Evolutionary conservation across 2,888 invertebrate species (phyloP).

Genomic region (Campoplex capitator): DNA sequence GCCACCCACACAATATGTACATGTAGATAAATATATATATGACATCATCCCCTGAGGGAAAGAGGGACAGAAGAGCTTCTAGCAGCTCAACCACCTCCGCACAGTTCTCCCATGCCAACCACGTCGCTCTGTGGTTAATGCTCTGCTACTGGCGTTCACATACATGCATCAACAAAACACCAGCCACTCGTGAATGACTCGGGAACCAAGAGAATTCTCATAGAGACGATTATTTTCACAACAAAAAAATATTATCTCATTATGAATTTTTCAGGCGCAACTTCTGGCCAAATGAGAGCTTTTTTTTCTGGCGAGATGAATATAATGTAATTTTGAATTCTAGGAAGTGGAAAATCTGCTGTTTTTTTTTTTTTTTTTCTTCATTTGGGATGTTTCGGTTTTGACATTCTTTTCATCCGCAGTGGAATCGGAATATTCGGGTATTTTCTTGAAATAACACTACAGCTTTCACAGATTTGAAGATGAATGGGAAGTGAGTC

Average conservation of each 20-base stretch:
- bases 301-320: neutral
- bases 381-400: neutral
- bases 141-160: conserved; percentile 38
- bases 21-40: conserved; percentile 1
- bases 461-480: no score
- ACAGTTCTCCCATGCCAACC: conserved; percentile 13
- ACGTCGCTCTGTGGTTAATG: neutral
- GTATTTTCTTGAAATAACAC: no score
- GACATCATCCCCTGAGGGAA: conserved; percentile 24
- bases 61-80: conserved; percentile 25
- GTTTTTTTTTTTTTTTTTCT: no score
- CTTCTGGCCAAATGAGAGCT: neutral
- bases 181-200: conserved; percentile 36
- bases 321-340: neutral
- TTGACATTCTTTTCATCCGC: neutral
- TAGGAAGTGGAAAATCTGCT: neutral
- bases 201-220: conserved; percentile 23
- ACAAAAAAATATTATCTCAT: neutral
- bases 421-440: neutral
- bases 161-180: conserved; percentile 25
- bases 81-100: conserved; percentile 27
- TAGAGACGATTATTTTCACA: conserved; percentile 12
- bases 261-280: neutral
- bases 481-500: no score
- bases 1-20: neutral